Conservation (phyloP, 1,140 invertebrate genomes). For the Sycophaga agraensis region DNA sequence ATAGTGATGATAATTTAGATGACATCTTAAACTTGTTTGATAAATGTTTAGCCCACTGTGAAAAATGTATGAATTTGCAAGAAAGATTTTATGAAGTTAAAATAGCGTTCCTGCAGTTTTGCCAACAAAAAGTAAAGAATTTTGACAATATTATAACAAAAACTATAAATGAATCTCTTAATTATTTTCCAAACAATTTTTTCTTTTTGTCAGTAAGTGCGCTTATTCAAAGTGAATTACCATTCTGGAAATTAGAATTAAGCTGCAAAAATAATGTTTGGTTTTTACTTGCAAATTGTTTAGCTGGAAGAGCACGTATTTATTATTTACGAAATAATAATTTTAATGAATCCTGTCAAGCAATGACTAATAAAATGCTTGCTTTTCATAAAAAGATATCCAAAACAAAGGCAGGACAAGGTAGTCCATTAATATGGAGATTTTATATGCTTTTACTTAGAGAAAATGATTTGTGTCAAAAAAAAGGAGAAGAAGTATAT, state of each 20-base stretch:
- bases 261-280: conserved; percentile 40
- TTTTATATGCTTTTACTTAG: conserved; percentile 60
- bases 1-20: conserved; percentile 31
- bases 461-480: conserved; percentile 50
- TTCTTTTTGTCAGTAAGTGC: conserved; percentile 55
- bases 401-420: conserved; percentile 45
- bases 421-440: conserved; percentile 63
- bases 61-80: conserved; percentile 36
- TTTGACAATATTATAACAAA: conserved; percentile 29
- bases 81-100: conserved; percentile 50
- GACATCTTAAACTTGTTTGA: conserved; percentile 38
- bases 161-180: conserved; percentile 44
- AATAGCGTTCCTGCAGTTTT: conserved; percentile 53
- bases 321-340: conserved; percentile 33
- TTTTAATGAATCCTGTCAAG: conserved; percentile 36
- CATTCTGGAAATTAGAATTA: conserved; percentile 49
- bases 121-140: conserved; percentile 36
- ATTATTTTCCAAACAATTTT: conserved; percentile 62
- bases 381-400: conserved; percentile 45
- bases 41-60: conserved; percentile 41
- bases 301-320: conserved; percentile 45
- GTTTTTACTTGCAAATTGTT: conserved; percentile 44
- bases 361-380: conserved; percentile 48
- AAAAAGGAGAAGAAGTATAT: conserved; percentile 52
- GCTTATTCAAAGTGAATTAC: conserved; percentile 46